Percentiles rank a stretch among this genome's conserved stretches.
Conservation (phyloP, 2,113 vertebrate species). For the Lasiurus cinereus region DNA sequence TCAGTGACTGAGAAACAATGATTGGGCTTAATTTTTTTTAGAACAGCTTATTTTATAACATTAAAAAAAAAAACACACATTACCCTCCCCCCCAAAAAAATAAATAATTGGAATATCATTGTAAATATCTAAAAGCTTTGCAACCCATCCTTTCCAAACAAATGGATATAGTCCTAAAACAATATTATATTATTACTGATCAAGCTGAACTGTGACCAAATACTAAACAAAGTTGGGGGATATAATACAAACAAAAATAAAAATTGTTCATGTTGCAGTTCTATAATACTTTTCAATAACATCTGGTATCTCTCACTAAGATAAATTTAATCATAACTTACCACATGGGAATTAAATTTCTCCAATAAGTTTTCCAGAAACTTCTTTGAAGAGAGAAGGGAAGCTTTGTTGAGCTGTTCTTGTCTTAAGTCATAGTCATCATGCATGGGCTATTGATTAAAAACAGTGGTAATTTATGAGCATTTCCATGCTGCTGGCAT, state of each 20-base stretch:
- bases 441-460: constrained; percentile 94
- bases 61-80: neutral
- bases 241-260: neutral
- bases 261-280: neutral
- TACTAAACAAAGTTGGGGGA: neutral
- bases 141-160: neutral
- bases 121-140: constrained; percentile 31
- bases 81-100: neutral
- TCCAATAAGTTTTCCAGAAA: constrained; percentile 99
- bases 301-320: neutral
- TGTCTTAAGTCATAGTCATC: constrained; percentile 99
- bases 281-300: constrained; percentile 19
- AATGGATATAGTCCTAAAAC: neutral
- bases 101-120: neutral
- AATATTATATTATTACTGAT: constrained; percentile 9
- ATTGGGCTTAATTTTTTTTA: constrained; percentile 37
- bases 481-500: neutral
- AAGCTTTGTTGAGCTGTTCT: constrained; percentile 99
- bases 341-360: constrained; percentile 99
- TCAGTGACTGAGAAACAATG: neutral
- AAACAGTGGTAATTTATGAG: constrained; percentile 69
- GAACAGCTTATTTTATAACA: constrained; percentile 27
- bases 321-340: constrained; percentile 83
- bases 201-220: neutral
- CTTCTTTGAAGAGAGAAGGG: constrained; percentile 98